phyloP scores from a whole-genome alignment of 1,140 invertebrate species.

The Cydia pomonella region DNA sequence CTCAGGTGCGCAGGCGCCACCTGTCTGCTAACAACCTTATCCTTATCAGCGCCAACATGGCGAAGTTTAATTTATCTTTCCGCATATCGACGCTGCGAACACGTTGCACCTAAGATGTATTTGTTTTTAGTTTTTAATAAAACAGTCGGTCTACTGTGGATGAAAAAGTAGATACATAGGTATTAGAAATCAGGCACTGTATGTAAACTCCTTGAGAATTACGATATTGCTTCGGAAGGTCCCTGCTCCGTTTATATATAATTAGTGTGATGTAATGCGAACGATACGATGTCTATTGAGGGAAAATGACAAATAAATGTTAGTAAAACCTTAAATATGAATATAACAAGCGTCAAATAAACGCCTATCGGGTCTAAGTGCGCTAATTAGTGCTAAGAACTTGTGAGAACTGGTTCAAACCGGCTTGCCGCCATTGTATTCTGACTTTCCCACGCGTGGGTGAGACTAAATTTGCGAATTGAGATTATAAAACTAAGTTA shows the following conservation, averaged over 20 bases:
- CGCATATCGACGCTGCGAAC: not conserved
- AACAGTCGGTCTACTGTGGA: not conserved
- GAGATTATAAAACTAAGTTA: conserved; percentile 1
- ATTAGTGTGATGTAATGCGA: too few relatives aligned
- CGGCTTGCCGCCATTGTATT: conserved; percentile 8
- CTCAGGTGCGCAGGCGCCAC: conserved; percentile 25
- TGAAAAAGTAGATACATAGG: not conserved
- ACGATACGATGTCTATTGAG: too few relatives aligned
- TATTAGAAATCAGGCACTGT: not conserved
- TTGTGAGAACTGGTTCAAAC: conserved; percentile 19
- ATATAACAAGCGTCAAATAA: conserved; percentile 12
- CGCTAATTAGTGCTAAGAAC: conserved; percentile 7
- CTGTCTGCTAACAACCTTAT: conserved; percentile 24
- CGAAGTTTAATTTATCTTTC: conserved; percentile 10
- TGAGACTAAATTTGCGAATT: conserved; percentile 14
- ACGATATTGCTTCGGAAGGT: too few relatives aligned
- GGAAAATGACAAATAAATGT: not conserved
- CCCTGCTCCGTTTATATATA: too few relatives aligned
- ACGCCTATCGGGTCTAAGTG: conserved; percentile 10
- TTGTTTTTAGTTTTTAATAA: not conserved
- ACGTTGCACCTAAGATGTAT: not conserved
- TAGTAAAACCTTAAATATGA: not conserved
- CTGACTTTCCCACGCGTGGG: conserved; percentile 21
- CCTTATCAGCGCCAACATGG: conserved; percentile 15
- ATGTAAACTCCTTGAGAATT: too few relatives aligned